phyloP scores from a whole-genome alignment of 2,888 invertebrate species.

The Synergus umbraculus region DNA sequence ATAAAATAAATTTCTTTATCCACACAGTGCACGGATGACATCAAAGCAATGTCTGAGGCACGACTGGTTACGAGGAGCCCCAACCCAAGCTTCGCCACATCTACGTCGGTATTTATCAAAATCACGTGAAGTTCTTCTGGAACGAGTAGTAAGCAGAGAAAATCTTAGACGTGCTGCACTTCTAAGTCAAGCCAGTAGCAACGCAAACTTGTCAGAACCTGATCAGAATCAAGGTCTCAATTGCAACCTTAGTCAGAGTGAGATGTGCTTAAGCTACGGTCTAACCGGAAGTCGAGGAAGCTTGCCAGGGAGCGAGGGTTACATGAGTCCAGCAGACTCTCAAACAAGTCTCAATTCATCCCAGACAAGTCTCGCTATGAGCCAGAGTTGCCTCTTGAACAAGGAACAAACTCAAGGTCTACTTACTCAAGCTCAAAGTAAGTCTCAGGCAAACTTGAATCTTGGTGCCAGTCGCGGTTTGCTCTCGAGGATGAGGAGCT shows the following conservation, averaged over 20 bases:
- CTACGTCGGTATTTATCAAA: constrained; percentile 78
- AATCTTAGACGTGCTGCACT: constrained; percentile 72
- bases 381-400: constrained; percentile 73
- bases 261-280: constrained; percentile 76
- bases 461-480: constrained; percentile 68
- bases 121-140: constrained; percentile 78
- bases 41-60: constrained; percentile 81
- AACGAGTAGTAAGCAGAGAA: constrained; percentile 77
- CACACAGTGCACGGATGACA: constrained; percentile 79
- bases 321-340: constrained; percentile 70
- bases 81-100: constrained; percentile 74
- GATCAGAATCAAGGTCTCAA: constrained; percentile 44
- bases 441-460: constrained; percentile 71
- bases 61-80: constrained; percentile 79
- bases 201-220: constrained; percentile 67
- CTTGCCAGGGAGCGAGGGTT: constrained; percentile 69
- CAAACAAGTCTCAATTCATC: constrained; percentile 72
- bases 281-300: constrained; percentile 68
- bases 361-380: constrained; percentile 69
- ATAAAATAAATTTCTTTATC: background rate
- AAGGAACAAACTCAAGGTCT: constrained; percentile 75
- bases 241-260: constrained; percentile 77
- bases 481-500: constrained; percentile 71
- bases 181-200: constrained; percentile 72
- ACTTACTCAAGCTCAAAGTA: constrained; percentile 71